A percentile compares a stretch with the other conserved stretches of the same genome.
These are phyloP conservation scores for Drosophila demipolita DNA, from an alignment of 2,888 invertebrate genomes.

Conservation along the genomic window DNA sequence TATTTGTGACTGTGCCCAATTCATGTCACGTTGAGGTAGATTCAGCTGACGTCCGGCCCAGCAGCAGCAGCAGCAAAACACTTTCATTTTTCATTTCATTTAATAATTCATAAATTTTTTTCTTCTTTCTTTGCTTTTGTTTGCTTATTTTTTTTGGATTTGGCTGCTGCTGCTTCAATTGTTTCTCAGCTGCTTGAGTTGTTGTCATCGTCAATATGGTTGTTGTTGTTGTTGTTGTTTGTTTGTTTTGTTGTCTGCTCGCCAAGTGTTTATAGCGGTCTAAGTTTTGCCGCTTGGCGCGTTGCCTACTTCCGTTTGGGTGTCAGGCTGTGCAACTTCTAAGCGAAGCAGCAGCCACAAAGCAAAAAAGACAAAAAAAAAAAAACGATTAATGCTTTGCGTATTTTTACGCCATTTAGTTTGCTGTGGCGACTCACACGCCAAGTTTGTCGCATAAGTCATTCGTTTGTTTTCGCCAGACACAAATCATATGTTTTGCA, in stretches of 20 bases:
- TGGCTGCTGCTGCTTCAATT: slow-evolving; percentile 36
- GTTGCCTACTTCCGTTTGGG: slow-evolving; percentile 72
- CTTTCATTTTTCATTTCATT: slow-evolving; percentile 78
- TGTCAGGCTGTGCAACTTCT: slow-evolving; percentile 61
- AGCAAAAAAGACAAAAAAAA: slow-evolving; percentile 17
- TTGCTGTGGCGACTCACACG: slow-evolving; percentile 44
- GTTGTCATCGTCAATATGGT: slow-evolving; percentile 14
- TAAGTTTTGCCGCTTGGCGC: slow-evolving; percentile 63
- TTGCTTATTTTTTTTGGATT: slow-evolving; percentile 30
- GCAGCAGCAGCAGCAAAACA: slow-evolving; percentile 55
- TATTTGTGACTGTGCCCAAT: slow-evolving; percentile 60
- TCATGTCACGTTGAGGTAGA: slow-evolving; percentile 74
- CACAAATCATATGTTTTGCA: slow-evolving; percentile 36
- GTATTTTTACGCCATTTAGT: slow-evolving; percentile 66
- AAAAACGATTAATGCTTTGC: slow-evolving; percentile 60
- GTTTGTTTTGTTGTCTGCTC: slow-evolving; percentile 30
- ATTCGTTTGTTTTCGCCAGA: slow-evolving; percentile 66
- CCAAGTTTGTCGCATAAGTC: slow-evolving; percentile 73
- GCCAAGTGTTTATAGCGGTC: slow-evolving; percentile 68
- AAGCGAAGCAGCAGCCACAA: slow-evolving; percentile 24
- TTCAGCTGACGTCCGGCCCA: slow-evolving; percentile 48
- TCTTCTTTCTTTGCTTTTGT: slow-evolving; percentile 31
- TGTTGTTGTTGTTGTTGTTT: slow-evolving; percentile 28
- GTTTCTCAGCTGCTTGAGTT: slow-evolving; percentile 53
- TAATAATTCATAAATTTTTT: slow-evolving; percentile 72